phyloP scores from a whole-genome alignment of 2,113 vertebrate species.

The Pithys albifrons region DNA sequence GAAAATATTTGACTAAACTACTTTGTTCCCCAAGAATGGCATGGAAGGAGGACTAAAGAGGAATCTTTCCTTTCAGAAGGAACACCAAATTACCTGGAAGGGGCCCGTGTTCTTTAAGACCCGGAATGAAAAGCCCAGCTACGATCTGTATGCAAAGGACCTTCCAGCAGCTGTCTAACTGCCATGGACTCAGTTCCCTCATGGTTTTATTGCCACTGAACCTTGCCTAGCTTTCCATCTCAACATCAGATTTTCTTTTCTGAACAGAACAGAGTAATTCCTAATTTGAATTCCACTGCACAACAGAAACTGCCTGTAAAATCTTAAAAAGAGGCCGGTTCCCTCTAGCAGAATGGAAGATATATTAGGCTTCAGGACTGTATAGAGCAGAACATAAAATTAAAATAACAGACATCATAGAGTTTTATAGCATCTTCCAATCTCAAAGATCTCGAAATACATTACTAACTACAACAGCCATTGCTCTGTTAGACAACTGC shows the following conservation, averaged over 20 bases:
- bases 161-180: not conserved
- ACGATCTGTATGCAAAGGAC: not conserved
- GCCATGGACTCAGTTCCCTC: not conserved
- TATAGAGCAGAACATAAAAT: slow-evolving; percentile 57
- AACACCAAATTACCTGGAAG: not conserved
- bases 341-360: slow-evolving; percentile 56
- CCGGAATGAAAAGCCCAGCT: not conserved
- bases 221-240: not conserved
- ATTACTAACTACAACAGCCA: slow-evolving; percentile 24
- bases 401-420: slow-evolving; percentile 61
- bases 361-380: slow-evolving; percentile 47
- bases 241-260: not conserved
- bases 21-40: not conserved
- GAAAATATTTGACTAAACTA: not conserved
- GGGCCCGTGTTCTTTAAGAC: not conserved
- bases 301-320: slow-evolving; percentile 56
- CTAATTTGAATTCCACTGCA: slow-evolving; percentile 61
- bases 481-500: slow-evolving; percentile 6
- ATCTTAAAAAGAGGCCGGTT: slow-evolving; percentile 29
- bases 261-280: slow-evolving; percentile 12
- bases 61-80: not conserved
- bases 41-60: not conserved
- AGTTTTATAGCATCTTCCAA: slow-evolving; percentile 55
- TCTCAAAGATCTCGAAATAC: slow-evolving; percentile 46
- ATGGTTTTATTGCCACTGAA: not conserved